Evolutionary conservation across 2,888 invertebrate genomes (phyloP).

Genomic region (Oligia fasciuncula): DNA sequence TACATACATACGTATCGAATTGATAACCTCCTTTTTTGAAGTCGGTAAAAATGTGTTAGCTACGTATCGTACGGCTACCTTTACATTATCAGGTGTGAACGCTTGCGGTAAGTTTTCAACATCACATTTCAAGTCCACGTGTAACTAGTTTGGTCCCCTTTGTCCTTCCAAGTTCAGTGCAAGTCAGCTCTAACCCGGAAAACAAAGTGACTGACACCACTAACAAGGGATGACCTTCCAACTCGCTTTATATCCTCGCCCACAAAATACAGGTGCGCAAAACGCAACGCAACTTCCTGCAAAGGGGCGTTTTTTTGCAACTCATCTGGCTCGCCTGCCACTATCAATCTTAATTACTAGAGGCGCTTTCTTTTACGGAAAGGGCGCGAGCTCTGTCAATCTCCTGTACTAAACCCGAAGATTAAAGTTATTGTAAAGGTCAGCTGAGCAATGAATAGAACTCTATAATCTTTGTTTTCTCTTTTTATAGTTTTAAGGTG

Average conservation of each 20-base stretch:
- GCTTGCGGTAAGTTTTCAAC: not conserved
- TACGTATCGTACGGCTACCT: not conserved
- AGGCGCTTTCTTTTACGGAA: conserved; percentile 45
- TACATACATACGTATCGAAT: too few relatives aligned
- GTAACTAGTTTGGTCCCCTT: not conserved
- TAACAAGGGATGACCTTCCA: conserved; percentile 8
- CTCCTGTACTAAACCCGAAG: conserved; percentile 44
- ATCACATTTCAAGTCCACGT: not conserved
- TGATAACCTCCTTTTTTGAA: too few relatives aligned
- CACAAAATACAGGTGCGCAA: conserved; percentile 24
- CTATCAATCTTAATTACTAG: conserved; percentile 74
- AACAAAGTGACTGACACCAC: conserved; percentile 4
- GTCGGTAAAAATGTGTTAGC: not conserved
- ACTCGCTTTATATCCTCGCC: not conserved
- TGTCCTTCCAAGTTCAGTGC: not conserved
- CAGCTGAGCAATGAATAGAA: conserved; percentile 30
- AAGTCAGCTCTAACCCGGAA: not conserved
- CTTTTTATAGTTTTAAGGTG: too few relatives aligned
- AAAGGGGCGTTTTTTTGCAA: conserved; percentile 63
- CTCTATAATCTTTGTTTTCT: not conserved
- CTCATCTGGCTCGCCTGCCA: conserved; percentile 69
- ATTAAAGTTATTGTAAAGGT: conserved; percentile 36
- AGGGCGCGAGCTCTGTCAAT: conserved; percentile 61
- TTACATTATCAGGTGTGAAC: not conserved
- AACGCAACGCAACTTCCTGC: conserved; percentile 53